phyloP scores from a whole-genome alignment of 2,113 vertebrate species.

The Ahaetulla prasina region DNA sequence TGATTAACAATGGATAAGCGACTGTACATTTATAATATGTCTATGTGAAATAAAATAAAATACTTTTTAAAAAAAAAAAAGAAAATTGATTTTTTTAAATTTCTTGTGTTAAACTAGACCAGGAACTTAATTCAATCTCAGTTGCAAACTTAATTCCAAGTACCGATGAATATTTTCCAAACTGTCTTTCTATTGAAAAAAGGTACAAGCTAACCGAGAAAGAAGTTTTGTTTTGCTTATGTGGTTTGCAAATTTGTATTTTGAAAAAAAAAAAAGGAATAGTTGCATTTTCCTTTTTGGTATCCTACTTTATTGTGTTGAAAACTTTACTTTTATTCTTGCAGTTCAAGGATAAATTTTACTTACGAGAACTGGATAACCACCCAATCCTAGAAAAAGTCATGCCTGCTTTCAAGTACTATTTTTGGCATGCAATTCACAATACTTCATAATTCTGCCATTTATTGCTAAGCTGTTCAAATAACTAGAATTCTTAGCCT shows the following conservation, averaged over 20 bases:
- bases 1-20: too few species aligned
- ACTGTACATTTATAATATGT: too few species aligned
- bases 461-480: not conserved
- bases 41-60: too few species aligned
- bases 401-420: not conserved
- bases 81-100: conserved; percentile 4
- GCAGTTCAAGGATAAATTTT: not conserved
- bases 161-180: conserved; percentile 2
- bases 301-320: not conserved
- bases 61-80: too few species aligned
- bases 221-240: not conserved
- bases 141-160: conserved; percentile 6
- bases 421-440: not conserved
- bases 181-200: conserved; percentile 11
- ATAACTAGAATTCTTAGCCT: too few species aligned
- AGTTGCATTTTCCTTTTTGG: not conserved
- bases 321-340: not conserved
- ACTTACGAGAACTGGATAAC: not conserved
- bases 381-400: not conserved
- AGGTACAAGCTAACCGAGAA: not conserved
- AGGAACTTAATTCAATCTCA: conserved; percentile 7
- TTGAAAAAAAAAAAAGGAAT: not conserved
- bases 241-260: not conserved
- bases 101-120: conserved; percentile 11
- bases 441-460: not conserved